Percentiles rank a stretch among this genome's conserved stretches.
phyloP scores from a whole-genome alignment of 1,140 invertebrate species.

The Gryon sp. region DNA sequence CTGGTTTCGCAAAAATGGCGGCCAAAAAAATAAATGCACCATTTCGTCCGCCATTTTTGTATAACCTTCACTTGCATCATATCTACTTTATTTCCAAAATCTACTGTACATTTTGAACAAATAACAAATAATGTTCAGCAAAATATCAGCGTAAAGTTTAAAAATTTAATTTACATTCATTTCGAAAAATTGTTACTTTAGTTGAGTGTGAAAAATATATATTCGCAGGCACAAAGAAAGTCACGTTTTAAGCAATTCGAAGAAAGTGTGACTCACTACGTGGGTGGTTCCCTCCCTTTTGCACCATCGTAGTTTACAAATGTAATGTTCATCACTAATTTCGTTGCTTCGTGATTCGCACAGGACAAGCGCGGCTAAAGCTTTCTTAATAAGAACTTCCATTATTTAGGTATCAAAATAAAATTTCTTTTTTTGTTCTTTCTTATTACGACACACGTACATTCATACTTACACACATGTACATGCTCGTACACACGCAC shows the following conservation, averaged over 20 bases:
- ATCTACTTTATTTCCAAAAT: conserved; percentile 53
- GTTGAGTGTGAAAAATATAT: conserved; percentile 64
- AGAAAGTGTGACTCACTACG: conserved; percentile 55
- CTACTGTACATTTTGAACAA: conserved; percentile 54
- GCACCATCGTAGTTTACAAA: conserved; percentile 45
- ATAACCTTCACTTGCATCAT: background rate
- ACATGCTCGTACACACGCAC: conserved; percentile 1
- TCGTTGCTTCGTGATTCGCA: conserved; percentile 43
- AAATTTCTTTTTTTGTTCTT: conserved; percentile 9
- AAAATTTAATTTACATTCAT: conserved; percentile 47
- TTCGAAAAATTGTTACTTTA: conserved; percentile 57
- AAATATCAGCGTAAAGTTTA: conserved; percentile 51
- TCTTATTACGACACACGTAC: conserved; percentile 6
- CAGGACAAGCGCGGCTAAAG: conserved; percentile 22
- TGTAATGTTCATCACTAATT: conserved; percentile 17
- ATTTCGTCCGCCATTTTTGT: background rate
- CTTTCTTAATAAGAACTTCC: background rate
- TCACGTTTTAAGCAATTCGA: conserved; percentile 63
- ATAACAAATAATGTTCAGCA: conserved; percentile 45
- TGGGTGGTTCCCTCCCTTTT: background rate
- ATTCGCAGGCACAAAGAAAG: conserved; percentile 63
- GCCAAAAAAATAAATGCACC: too few relatives aligned
- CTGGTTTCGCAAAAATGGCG: background rate
- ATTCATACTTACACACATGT: conserved; percentile 10
- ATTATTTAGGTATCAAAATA: conserved; percentile 45